Evolutionary conservation across 2,888 invertebrate species (phyloP).

Genomic region (Tetragonula carbonaria): DNA sequence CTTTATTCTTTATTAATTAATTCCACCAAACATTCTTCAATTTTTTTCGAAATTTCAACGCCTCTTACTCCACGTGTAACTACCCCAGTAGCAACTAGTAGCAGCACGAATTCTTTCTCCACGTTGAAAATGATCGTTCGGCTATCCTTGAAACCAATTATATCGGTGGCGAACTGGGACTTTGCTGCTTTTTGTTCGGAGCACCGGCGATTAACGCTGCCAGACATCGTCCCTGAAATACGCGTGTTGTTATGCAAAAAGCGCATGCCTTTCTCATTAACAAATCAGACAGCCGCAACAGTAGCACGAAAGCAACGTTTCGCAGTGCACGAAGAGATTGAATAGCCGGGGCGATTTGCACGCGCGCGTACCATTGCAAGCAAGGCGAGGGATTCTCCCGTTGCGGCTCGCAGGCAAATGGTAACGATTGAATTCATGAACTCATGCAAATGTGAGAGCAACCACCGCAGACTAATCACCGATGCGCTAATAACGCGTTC

Average conservation of each 20-base stretch:
- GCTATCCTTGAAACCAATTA: conserved; percentile 17
- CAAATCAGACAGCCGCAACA: neutral
- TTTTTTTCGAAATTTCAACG: too few species aligned
- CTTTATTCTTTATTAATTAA: too few species aligned
- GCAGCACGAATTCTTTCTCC: too few species aligned
- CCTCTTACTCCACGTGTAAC: too few species aligned
- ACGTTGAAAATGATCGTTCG: neutral
- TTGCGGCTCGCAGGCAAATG: conserved; percentile 4
- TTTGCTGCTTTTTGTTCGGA: neutral
- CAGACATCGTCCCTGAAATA: neutral
- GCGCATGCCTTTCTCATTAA: conserved; percentile 18
- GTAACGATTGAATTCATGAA: conserved; percentile 31
- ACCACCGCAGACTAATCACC: conserved; percentile 26
- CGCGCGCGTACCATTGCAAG: conserved; percentile 5
- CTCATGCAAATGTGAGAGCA: conserved; percentile 29
- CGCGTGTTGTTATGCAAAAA: conserved; percentile 20
- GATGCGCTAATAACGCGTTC: conserved; percentile 40
- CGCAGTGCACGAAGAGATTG: conserved; percentile 1
- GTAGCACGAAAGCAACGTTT: neutral
- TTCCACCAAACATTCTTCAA: too few species aligned
- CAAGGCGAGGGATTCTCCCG: neutral
- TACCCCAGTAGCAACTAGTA: too few species aligned
- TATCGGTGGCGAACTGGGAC: neutral
- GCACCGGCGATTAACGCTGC: conserved; percentile 4
- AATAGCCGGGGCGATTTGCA: conserved; percentile 17